Evolutionary conservation across 2,888 invertebrate species (phyloP).

Genomic region (Caenorhabditis zanzibari): DNA sequence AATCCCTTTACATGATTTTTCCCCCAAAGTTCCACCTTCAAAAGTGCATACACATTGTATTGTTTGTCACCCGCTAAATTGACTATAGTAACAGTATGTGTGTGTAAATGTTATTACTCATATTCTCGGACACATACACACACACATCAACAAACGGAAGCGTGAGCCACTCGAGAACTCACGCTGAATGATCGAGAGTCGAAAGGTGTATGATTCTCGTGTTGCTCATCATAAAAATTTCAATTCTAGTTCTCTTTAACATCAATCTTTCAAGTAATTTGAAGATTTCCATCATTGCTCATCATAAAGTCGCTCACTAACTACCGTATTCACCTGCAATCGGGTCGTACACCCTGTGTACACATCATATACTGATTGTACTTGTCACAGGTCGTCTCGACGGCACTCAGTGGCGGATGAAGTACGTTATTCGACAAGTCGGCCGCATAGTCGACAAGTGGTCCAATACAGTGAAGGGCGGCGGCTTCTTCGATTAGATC

Average conservation of each 20-base stretch:
- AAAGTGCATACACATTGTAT: too few species aligned
- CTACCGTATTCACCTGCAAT: slow-evolving; percentile 68
- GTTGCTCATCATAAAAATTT: neutral
- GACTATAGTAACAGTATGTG: slow-evolving; percentile 23
- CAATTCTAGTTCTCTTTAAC: neutral
- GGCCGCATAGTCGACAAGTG: slow-evolving; percentile 72
- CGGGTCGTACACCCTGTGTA: slow-evolving; percentile 71
- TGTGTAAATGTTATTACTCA: slow-evolving; percentile 30
- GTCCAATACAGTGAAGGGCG: slow-evolving; percentile 72
- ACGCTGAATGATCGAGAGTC: slow-evolving; percentile 29
- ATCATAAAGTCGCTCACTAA: neutral
- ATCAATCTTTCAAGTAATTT: too few species aligned
- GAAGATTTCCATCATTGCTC: too few species aligned
- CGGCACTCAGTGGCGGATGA: slow-evolving; percentile 71
- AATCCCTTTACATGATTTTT: too few species aligned
- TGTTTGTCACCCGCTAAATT: neutral
- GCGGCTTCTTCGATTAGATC: slow-evolving; percentile 75
- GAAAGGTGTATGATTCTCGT: neutral
- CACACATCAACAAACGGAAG: slow-evolving; percentile 16
- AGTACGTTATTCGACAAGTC: slow-evolving; percentile 66
- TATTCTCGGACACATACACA: neutral
- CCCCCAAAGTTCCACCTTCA: too few species aligned
- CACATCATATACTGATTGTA: slow-evolving; percentile 76
- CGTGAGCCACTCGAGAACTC: slow-evolving; percentile 48
- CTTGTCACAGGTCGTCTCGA: slow-evolving; percentile 70